phyloP scores from a whole-genome alignment of 2,888 invertebrate species.

The Ommatoiulus sabulosus region DNA sequence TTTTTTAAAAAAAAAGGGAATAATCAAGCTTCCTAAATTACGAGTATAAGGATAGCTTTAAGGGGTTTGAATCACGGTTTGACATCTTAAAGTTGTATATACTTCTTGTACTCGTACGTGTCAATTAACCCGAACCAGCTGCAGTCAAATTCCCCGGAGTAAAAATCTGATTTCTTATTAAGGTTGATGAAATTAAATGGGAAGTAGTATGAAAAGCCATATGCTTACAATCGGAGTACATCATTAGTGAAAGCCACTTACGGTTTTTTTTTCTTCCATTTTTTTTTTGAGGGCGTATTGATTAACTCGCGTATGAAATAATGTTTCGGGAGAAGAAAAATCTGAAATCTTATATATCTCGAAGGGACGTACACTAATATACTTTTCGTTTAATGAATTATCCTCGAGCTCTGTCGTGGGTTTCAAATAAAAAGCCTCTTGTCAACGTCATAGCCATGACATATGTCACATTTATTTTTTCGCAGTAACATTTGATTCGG shows the following conservation, averaged over 20 bases:
- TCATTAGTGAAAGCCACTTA: neutral
- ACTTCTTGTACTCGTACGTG: no score
- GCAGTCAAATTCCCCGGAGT: neutral
- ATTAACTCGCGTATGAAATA: neutral
- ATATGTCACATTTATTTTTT: neutral
- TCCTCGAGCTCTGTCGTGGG: neutral
- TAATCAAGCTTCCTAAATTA: no score
- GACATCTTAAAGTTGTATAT: no score
- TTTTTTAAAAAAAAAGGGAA: no score
- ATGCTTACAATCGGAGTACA: neutral
- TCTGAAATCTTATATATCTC: conserved; percentile 3
- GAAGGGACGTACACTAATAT: neutral
- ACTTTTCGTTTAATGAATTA: conserved; percentile 6
- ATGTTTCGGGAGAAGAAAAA: neutral
- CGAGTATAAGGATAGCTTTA: no score
- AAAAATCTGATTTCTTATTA: neutral
- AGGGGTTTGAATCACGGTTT: no score
- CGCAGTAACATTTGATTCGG: neutral
- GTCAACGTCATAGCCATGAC: neutral
- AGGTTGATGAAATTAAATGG: neutral
- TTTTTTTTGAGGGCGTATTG: neutral
- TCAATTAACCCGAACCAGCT: no score
- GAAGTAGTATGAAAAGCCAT: neutral
- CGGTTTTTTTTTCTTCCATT: no score
- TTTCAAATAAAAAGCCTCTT: neutral